Conservation (phyloP, 2,888 invertebrate species). For the Copidosoma aretas region DNA sequence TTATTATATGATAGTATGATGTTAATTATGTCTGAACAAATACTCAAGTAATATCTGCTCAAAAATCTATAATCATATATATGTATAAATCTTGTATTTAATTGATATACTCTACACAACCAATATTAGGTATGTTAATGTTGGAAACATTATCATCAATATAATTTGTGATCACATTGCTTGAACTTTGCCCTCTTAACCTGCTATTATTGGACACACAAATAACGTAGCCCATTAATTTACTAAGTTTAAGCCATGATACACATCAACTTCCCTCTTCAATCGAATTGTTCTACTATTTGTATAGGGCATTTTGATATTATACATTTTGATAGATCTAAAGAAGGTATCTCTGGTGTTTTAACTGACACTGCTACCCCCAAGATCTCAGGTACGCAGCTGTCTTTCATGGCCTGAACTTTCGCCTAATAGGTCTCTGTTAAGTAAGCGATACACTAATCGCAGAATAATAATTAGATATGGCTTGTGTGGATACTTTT, state of each 20-base stretch:
- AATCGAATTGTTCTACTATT: too few species aligned
- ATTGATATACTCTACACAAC: background rate
- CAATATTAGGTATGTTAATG: background rate
- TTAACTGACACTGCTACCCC: slow-evolving; percentile 45
- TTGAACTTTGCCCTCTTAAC: slow-evolving; percentile 5
- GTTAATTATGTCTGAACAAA: background rate
- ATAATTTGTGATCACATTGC: slow-evolving; percentile 9
- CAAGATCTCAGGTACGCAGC: slow-evolving; percentile 55
- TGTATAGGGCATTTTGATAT: background rate
- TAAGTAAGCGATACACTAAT: too few species aligned
- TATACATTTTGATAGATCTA: slow-evolving; percentile 57
- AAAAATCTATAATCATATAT: background rate
- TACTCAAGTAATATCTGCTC: background rate
- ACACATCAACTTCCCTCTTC: too few species aligned
- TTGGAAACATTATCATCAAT: background rate
- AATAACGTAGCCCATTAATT: too few species aligned
- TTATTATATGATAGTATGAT: background rate
- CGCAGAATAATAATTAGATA: too few species aligned
- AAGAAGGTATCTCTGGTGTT: slow-evolving; percentile 48
- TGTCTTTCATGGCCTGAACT: too few species aligned
- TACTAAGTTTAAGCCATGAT: too few species aligned
- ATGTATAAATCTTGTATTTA: background rate
- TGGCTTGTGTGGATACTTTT: too few species aligned
- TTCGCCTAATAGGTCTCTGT: too few species aligned
- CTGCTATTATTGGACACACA: background rate